Conservation (phyloP, 1,140 invertebrate genomes). For the Ridgeia piscesae region DNA sequence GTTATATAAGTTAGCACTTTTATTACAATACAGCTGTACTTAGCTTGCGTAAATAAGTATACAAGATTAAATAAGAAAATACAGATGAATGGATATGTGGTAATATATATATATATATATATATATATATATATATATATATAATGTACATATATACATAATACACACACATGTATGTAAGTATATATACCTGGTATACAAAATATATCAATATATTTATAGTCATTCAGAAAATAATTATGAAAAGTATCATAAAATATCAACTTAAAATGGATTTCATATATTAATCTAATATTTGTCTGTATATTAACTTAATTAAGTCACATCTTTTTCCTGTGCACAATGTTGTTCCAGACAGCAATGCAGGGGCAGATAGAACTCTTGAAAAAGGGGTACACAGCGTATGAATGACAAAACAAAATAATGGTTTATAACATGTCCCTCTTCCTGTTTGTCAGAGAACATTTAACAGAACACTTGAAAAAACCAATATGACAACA, state of each 20-base stretch:
- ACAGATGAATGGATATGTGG: neutral
- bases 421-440: too few species aligned
- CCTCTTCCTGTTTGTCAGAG: too few species aligned
- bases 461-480: too few species aligned
- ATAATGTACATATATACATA: neutral
- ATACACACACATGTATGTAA: too few species aligned
- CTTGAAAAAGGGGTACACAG: too few species aligned
- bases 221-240: neutral
- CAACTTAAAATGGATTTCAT: neutral
- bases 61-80: neutral
- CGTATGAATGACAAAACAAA: too few species aligned
- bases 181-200: too few species aligned
- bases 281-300: neutral
- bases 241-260: neutral
- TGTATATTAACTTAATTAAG: too few species aligned
- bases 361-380: neutral
- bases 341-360: neutral
- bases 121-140: neutral
- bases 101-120: slow-evolving; percentile 1
- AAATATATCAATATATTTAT: too few species aligned
- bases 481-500: too few species aligned
- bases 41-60: neutral
- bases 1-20: neutral
- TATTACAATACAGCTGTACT: too few species aligned
- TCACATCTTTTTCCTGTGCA: neutral